phyloP scores from a whole-genome alignment of 2,113 vertebrate species.

The Antigone vipio region DNA sequence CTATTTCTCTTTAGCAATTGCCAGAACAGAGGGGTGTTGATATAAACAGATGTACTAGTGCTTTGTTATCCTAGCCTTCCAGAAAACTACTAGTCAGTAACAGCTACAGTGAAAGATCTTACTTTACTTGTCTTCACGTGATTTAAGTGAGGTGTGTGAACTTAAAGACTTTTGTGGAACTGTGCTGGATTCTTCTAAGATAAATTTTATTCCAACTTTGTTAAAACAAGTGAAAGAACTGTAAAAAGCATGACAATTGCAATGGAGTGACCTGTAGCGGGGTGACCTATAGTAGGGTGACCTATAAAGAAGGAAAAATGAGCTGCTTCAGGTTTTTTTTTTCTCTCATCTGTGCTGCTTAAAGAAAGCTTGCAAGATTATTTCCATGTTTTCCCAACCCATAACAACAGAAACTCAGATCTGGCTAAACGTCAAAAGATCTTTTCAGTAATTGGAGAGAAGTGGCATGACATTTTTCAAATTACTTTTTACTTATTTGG shows the following conservation, averaged over 20 bases:
- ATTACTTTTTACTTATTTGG: background rate
- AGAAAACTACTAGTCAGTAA: background rate
- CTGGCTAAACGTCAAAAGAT: background rate
- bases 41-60: background rate
- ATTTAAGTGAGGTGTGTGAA: background rate
- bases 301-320: background rate
- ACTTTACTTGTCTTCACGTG: background rate
- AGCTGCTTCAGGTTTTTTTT: background rate
- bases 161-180: background rate
- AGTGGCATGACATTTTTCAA: background rate
- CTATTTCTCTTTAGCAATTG: background rate
- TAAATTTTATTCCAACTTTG: background rate
- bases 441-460: background rate
- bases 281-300: background rate
- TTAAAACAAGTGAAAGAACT: background rate
- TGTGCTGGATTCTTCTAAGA: background rate
- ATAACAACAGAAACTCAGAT: background rate
- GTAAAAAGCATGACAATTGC: background rate
- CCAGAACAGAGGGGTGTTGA: background rate
- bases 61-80: background rate
- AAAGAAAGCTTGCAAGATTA: background rate
- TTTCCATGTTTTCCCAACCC: background rate
- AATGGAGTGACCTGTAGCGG: background rate
- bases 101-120: background rate
- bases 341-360: background rate